phyloP scores from a whole-genome alignment of 2,888 invertebrate genomes.

The Heliothis peltigera region DNA sequence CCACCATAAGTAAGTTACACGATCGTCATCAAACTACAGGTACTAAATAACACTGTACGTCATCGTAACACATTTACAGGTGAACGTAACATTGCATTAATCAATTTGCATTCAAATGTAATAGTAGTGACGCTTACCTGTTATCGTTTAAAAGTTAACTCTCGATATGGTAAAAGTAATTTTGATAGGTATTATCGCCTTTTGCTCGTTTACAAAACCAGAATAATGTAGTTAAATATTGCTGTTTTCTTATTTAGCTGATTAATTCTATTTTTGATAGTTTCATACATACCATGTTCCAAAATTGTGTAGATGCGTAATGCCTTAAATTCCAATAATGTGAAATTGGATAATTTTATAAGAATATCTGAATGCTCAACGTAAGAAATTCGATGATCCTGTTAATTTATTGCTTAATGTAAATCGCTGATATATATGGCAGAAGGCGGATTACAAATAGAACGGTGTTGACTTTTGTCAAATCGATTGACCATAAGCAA shows the following conservation, averaged over 20 bases:
- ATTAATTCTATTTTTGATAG: not conserved
- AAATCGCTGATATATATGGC: no score
- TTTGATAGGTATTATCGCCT: conserved; percentile 47
- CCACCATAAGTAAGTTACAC: conserved; percentile 19
- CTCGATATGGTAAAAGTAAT: conserved; percentile 47
- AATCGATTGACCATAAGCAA: not conserved
- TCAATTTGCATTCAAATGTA: conserved; percentile 30
- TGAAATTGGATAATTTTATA: no score
- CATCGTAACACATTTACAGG: conserved; percentile 19
- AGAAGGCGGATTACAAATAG: not conserved
- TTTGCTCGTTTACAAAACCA: conserved; percentile 24
- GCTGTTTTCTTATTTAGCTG: not conserved
- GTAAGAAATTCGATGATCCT: no score
- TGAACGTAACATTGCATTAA: conserved; percentile 31
- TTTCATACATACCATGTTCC: no score
- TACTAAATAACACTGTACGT: conserved; percentile 17
- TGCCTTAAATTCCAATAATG: no score
- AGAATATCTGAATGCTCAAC: no score
- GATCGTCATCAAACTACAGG: conserved; percentile 23
- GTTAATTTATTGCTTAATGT: no score
- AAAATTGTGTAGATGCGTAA: no score
- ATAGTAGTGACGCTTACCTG: conserved; percentile 19
- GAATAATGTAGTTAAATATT: conserved; percentile 17
- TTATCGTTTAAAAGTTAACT: conserved; percentile 50
- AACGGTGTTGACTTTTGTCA: not conserved